A percentile compares a stretch with the other conserved stretches of the same genome.
phyloP scores from a whole-genome alignment of 2,797 vertebrate genomes.

The Schizothorax lantsangensis region DNA sequence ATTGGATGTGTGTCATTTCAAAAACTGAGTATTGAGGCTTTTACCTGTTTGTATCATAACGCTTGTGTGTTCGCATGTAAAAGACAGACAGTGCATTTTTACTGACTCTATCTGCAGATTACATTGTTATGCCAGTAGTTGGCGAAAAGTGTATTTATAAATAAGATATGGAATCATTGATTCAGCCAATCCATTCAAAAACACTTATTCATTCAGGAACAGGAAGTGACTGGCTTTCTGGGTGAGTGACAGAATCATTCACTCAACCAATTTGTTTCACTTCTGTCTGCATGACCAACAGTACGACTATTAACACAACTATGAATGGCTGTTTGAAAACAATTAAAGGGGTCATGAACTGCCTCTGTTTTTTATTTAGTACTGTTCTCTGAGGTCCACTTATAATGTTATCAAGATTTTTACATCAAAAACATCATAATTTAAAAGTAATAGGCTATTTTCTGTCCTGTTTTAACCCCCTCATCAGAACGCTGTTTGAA shows the following conservation, averaged over 20 bases:
- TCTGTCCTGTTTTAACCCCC: too few species aligned
- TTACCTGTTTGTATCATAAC: neutral
- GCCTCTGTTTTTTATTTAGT: too few species aligned
- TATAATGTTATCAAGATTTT: too few species aligned
- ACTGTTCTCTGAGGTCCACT: too few species aligned
- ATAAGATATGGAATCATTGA: neutral
- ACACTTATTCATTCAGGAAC: too few species aligned
- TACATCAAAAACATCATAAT: too few species aligned
- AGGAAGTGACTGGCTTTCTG: neutral
- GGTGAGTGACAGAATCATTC: neutral
- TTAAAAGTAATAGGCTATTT: too few species aligned
- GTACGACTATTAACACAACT: too few species aligned
- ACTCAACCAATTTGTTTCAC: neutral
- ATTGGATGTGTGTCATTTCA: too few species aligned
- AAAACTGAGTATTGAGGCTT: neutral
- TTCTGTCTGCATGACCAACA: too few species aligned
- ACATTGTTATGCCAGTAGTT: neutral
- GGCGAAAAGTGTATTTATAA: neutral
- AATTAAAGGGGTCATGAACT: neutral
- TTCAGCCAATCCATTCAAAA: neutral
- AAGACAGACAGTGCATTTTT: neutral
- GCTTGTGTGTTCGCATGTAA: neutral
- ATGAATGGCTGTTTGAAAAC: neutral
- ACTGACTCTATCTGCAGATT: neutral
- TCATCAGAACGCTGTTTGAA: too few species aligned